A percentile compares a stretch with the other conserved stretches of the same genome.
Evolutionary conservation across 2,888 invertebrate species (phyloP).

Genomic region (Pseudoips prasinana): DNA sequence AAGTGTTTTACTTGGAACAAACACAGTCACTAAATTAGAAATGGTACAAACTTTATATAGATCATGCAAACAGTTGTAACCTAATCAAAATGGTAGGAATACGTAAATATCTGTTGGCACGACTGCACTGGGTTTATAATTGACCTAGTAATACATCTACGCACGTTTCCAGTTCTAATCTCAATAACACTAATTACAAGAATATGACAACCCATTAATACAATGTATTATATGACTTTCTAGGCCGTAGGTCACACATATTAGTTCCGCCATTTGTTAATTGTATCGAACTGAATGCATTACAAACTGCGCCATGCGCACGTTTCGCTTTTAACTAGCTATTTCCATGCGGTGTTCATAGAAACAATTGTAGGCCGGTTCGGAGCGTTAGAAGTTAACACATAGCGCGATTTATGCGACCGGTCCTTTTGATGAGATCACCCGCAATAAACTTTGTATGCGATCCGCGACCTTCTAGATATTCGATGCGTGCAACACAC

Average conservation of each 20-base stretch:
- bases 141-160: neutral
- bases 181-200: no score
- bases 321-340: conserved; percentile 59
- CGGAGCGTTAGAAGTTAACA: conserved; percentile 79
- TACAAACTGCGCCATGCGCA: conserved; percentile 38
- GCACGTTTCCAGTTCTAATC: neutral
- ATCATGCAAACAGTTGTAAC: conserved; percentile 24
- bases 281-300: conserved; percentile 40
- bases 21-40: conserved; percentile 25
- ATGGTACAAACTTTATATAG: conserved; percentile 23
- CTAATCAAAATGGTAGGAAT: conserved; percentile 31
- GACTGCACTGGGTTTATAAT: conserved; percentile 26
- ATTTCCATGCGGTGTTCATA: conserved; percentile 81
- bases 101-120: conserved; percentile 49
- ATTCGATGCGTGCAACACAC: conserved; percentile 67
- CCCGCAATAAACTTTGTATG: conserved; percentile 73
- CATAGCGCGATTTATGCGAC: conserved; percentile 77
- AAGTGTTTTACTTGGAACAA: conserved; percentile 27
- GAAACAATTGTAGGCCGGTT: conserved; percentile 80
- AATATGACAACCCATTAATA: neutral
- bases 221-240: conserved; percentile 21
- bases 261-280: conserved; percentile 36
- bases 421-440: conserved; percentile 81
- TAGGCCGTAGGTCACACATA: conserved; percentile 22
- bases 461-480: conserved; percentile 71